Evolutionary conservation across 2,113 vertebrate species (phyloP).

Genomic region (Anhinga anhinga): DNA sequence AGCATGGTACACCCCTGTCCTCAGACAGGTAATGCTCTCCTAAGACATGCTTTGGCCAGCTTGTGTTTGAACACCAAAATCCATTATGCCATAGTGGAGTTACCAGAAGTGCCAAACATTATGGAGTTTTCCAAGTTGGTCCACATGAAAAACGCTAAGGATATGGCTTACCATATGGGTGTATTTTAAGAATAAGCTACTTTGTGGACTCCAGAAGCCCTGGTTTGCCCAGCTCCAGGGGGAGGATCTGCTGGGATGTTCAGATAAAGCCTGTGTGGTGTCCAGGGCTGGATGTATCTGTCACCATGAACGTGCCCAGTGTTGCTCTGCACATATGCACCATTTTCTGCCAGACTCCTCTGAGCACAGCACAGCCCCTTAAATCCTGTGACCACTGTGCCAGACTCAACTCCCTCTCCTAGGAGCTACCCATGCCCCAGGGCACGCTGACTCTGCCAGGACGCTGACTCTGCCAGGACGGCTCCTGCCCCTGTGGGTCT

Average conservation of each 20-base stretch:
- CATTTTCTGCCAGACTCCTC: not conserved
- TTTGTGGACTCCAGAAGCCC: not conserved
- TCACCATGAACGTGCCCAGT: rapidly evolving
- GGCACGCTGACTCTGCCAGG: not conserved
- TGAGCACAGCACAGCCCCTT: not conserved
- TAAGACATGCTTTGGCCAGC: rapidly evolving
- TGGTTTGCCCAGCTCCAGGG: not conserved
- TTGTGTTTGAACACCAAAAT: not conserved
- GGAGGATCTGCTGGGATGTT: not conserved
- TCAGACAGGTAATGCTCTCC: not conserved
- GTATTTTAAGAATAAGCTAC: not conserved
- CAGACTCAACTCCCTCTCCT: not conserved
- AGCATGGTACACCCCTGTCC: not conserved
- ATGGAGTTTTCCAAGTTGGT: not conserved
- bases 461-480: not conserved
- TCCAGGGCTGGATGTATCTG: not conserved
- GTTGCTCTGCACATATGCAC: not conserved
- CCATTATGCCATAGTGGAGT: not conserved
- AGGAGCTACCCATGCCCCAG: rapidly evolving
- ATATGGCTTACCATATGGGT: rapidly evolving
- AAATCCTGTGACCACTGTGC: not conserved
- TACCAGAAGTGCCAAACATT: not conserved
- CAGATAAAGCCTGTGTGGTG: not conserved
- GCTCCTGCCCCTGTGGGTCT: not conserved
- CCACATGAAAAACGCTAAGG: not conserved